Base-by-base conservation (phyloP, 2,888 invertebrate species). In the Drosophila mayaguana region DNA sequence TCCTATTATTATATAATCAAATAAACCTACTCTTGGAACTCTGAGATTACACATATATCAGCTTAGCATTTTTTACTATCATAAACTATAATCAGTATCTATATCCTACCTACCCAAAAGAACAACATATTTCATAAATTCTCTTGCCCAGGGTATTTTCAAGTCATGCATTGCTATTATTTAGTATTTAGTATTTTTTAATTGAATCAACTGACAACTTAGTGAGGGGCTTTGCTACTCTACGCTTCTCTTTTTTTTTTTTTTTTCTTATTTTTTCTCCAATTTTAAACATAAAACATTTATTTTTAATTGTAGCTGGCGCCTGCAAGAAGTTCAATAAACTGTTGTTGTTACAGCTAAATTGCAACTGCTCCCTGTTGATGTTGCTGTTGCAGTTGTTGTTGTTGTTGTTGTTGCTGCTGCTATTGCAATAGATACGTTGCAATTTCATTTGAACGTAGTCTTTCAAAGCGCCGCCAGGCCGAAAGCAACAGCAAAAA, bases 241-340 rank as follows among this genome's bases (percentile, higher is more conserved):
- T 32, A 32, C 32, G 12, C 48, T 50, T 28, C 61, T 46, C 6
- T 54, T 62, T 22, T 14, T 18, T 18, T 20, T 43, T 14, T 43
- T 11, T 42, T 42, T 46, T 68, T 56, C n/a, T n/a, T n/a, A n/a
- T 25, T 43, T 38, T 36, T n/a, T n/a, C n/a, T n/a, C 40, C 51
- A 62, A 63, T 64, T 79, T 68, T 73, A 45, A 71, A 61, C 83
- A 65, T 76, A 42, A 66, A 72, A 78, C 86, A 86, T 83, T 83
- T 86, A 77, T 86, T 78, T 81, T 85, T 85, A 85, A 88, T 85
- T 85, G 84, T 81, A 79, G 62, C 61, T 88, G 84, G 89, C 81
- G 81, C 81, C 88, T 72, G 71, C 62, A 67, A 74, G 56, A 83
- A 85, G 84, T 84, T 84, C 84, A 84, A 84, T 75, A 86, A 84